phyloP scores from a whole-genome alignment of 2,888 invertebrate species.

The Euphydryas editha region DNA sequence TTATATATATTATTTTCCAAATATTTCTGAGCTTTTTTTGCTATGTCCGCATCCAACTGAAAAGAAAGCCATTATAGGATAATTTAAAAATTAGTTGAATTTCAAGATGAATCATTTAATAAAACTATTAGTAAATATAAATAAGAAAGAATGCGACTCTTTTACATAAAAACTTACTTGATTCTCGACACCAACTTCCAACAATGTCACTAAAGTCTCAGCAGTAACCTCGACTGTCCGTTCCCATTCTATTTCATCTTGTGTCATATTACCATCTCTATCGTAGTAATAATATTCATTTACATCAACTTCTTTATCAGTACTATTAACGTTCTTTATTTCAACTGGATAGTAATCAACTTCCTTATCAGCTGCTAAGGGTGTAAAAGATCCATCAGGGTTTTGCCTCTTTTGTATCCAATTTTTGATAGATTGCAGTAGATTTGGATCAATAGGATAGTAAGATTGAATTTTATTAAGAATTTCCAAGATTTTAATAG shows the following conservation, averaged over 20 bases:
- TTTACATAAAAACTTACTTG: slow-evolving; percentile 59
- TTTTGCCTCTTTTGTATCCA: slow-evolving; percentile 86
- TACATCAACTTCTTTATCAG: slow-evolving; percentile 66
- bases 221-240: slow-evolving; percentile 85
- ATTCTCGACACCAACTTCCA: slow-evolving; percentile 85
- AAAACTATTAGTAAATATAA: not conserved
- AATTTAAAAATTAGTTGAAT: not conserved
- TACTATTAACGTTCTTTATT: slow-evolving; percentile 64
- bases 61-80: not conserved
- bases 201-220: slow-evolving; percentile 84
- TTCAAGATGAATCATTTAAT: not conserved
- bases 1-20: slow-evolving; percentile 83
- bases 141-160: not conserved
- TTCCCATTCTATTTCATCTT: slow-evolving; percentile 78
- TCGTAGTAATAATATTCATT: slow-evolving; percentile 80
- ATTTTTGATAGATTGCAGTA: slow-evolving; percentile 83
- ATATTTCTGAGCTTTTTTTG: slow-evolving; percentile 81
- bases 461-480: slow-evolving; percentile 85
- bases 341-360: slow-evolving; percentile 77
- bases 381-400: slow-evolving; percentile 84
- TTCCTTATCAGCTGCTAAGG: slow-evolving; percentile 83
- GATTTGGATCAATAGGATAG: slow-evolving; percentile 84
- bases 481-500: slow-evolving; percentile 84
- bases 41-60: slow-evolving; percentile 73
- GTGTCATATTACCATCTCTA: slow-evolving; percentile 78